Base-by-base conservation (phyloP, 2,113 vertebrate species). In the Solea solea region DNA sequence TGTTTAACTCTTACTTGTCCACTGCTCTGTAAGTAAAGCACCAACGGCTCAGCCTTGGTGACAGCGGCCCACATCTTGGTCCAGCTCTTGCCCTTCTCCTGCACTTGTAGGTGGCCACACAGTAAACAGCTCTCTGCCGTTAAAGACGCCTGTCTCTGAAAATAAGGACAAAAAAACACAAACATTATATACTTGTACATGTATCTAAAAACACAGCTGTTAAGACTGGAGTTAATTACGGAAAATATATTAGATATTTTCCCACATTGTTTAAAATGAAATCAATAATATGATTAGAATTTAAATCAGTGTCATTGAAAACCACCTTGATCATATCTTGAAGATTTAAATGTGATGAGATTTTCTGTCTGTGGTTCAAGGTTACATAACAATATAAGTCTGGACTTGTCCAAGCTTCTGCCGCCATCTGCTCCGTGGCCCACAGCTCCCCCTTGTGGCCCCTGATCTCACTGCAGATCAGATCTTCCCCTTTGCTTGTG, bases 21-120 rank as follows among this genome's bases (percentile, higher is more conserved):
- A 45, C 76, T 91, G 75, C 84, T 93, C 79, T 96, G 95, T 46
- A 95, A 73, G 72, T 94, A 94, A 57, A 98, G 83, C 69, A 96
- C 93, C 39, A 95, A 90, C 16, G 95, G 96, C 69, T 96, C 95
- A 0, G 88, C 80, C 74, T 92, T 93, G 45, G 92, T 93, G 76
- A 98, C 91, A 64, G 93, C 87, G 10, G 90, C 94, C 95, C 95
- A 96, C 78, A 93, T 91, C 83, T 95, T 95, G 57, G 72, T 91
- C 96, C 95, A 97, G 69, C 81, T 88, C 80, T 92, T 95, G 61
- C 96, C 93, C 78, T 95, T 95, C 48, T 96, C 95, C 67, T 95
- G 94, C 74, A 96, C 90, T 41, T 92, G 92, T 55, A 98, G 94
- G 76, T 92, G 87, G 58, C 95, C 91, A 50, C 94, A 94, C 63